Percentiles rank a stretch among this genome's conserved stretches.
These are phyloP conservation scores for Acleris literana DNA, from an alignment of 2,888 invertebrate species.

Conservation along the genomic window DNA sequence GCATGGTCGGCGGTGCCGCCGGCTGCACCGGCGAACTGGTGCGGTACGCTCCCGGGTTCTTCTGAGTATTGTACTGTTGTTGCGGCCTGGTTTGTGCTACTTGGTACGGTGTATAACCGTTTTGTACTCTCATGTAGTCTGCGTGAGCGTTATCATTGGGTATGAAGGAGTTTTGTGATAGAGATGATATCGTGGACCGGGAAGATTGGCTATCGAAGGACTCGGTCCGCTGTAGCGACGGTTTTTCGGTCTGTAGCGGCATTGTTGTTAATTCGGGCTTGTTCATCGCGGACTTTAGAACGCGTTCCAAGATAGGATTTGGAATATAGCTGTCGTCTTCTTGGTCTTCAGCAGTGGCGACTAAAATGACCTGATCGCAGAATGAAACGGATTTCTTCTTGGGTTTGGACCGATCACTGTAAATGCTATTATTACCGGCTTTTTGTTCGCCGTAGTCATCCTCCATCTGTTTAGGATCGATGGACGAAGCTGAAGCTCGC, in stretches of 20 bases:
- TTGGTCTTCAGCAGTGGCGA: constrained; percentile 96
- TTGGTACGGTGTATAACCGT: constrained; percentile 68
- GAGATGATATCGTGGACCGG: constrained; percentile 76
- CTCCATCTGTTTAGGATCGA: constrained; percentile 73
- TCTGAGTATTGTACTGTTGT: constrained; percentile 67
- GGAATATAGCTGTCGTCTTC: constrained; percentile 95
- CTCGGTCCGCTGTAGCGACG: constrained; percentile 75
- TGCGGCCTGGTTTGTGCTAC: constrained; percentile 64
- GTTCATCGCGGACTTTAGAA: constrained; percentile 91
- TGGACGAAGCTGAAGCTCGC: constrained; percentile 71
- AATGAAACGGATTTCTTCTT: constrained; percentile 98
- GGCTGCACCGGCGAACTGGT: constrained; percentile 60
- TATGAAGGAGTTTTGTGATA: constrained; percentile 71
- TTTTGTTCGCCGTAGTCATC: constrained; percentile 70
- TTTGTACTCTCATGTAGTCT: constrained; percentile 71
- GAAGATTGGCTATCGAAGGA: constrained; percentile 81
- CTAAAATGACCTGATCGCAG: constrained; percentile 96
- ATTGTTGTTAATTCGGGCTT: constrained; percentile 86
- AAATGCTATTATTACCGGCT: constrained; percentile 57
- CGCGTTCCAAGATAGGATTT: constrained; percentile 94
- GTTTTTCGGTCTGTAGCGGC: constrained; percentile 76
- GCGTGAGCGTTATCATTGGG: constrained; percentile 63
- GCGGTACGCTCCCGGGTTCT: constrained; percentile 63
- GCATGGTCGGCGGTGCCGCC: constrained; percentile 50
- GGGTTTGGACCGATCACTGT: constrained; percentile 83